Base-by-base conservation (phyloP, 2,113 vertebrate species). In the Apistogramma diplotaenia region DNA sequence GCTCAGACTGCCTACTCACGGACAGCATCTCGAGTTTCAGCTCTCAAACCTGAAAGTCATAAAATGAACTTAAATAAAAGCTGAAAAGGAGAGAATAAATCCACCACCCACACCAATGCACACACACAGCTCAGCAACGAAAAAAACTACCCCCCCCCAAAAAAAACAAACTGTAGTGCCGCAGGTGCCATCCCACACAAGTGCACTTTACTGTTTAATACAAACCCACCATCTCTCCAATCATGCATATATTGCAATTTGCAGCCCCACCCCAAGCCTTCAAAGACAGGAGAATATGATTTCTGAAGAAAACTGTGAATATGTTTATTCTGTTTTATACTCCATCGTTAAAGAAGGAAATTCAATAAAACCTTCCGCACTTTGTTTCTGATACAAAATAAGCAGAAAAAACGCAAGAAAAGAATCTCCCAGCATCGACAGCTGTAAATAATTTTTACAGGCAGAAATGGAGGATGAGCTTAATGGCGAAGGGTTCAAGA, bases 181-280 rank as follows among this genome's bases (percentile, higher is more conserved):
- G 13, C 65, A 83, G 76, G 73, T 33, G 59, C 59, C 70, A 31
- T 80, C 87, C 74, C 74, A 78, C 83, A 23, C 74, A 81, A 57
- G 37, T 46, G 54, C 27, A 62, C 37, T 81, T 84, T 62, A 83
- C 79, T 78, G 75, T 79, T 78, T 33, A 61, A 81, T 37, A 74
- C 60, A 81, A 74, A 78, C 53, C 23, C 27, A 67, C 61, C 49
- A 77, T 37, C 15, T 82, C 72, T 79, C 40, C 55, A 23, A 74
- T 53, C 35, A 43, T 8, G 37, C 46, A 83, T 0, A 79, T 65
- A 79, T 43, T 33, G n/a, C 16, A 61, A 72, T 82, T 21, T 37
- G 35, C 10, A 53, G 60, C 35, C 4, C 59, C 25, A 21, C 33
- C 61, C 37, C 43, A 53, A 53, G 46, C 19, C 2, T 19, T 59